Base-by-base conservation (phyloP, 2,797 vertebrate species). In the Enteromius trimaculatus region DNA sequence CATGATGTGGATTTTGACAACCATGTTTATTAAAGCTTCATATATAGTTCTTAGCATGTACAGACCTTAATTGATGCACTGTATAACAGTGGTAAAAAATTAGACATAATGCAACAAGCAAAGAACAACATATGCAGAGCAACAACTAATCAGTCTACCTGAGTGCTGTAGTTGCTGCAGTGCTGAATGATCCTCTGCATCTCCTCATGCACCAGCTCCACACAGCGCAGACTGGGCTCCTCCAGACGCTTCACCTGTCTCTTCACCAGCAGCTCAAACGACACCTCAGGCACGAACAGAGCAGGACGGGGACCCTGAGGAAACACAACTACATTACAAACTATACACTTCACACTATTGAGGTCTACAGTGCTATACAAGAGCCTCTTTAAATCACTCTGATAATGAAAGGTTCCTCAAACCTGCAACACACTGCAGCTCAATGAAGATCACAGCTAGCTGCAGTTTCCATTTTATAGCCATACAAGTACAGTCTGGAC, bases 131-230 rank as follows among this genome's bases (percentile, higher is more conserved):
- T 69, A 65, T 47, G 34, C 44, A 49, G 44, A 47, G 8, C 7
- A 23, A 71, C 13, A 47, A 5, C 1, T 17, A 13, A 42, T 13
- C 29, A 47, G 68, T 65, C 44, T 62, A 80, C 95, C 93, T 95
- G 95, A 6, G 95, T 95, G 92, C 94, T 95, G 92, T 95, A 95
- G 91, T 95, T 95, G 88, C 95, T 95, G 92, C 98, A 99, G 66
- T 99, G 98, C 91, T 99, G 98, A 90, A 99, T 99, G 90, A 99
- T 99, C 92, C 98, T 93, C 90, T 99, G 98, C 98, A 99, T 99
- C 93, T 99, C 98, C 89, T 99, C 98, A 8, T 99, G 98, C 87
- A 99, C 98, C 80, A 99, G 94, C 89, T 99, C 98, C 90, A 99
- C 98, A 26, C 98, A 99, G 42, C 98, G 96, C 83, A 99, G 88